A percentile compares a stretch with the other conserved stretches of the same genome.
These are phyloP conservation scores for Xestia c-nigrum DNA, from an alignment of 2,888 invertebrate species.

Conservation along the genomic window DNA sequence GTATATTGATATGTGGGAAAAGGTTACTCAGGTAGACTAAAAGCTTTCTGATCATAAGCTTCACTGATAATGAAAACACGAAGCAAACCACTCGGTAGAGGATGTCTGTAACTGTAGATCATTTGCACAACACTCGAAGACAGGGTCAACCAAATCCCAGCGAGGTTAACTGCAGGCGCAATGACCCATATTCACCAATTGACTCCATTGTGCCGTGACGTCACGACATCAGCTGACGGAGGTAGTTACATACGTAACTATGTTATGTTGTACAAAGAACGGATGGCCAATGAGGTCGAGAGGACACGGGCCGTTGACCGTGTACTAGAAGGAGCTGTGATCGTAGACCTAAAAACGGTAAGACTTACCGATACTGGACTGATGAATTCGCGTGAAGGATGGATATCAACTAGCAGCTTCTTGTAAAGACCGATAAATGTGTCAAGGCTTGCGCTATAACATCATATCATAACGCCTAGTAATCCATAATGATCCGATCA, in stretches of 20 bases:
- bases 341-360: not conserved
- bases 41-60: not conserved
- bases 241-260: not conserved
- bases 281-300: not conserved
- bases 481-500: no score
- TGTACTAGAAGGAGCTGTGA: not conserved
- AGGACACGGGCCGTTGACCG: not conserved
- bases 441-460: no score
- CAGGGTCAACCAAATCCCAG: constrained; percentile 39
- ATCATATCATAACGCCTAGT: no score
- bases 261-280: not conserved
- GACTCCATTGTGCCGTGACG: constrained; percentile 24
- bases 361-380: no score
- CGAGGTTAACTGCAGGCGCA: constrained; percentile 50
- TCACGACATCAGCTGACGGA: constrained; percentile 35
- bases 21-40: not conserved
- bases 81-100: not conserved
- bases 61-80: not conserved
- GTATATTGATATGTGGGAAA: no score
- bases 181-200: constrained; percentile 52
- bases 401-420: not conserved
- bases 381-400: not conserved
- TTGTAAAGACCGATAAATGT: not conserved
- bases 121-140: not conserved
- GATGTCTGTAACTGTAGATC: not conserved